phyloP scores from a whole-genome alignment of 1,140 invertebrate species.

The Carposina sasakii region DNA sequence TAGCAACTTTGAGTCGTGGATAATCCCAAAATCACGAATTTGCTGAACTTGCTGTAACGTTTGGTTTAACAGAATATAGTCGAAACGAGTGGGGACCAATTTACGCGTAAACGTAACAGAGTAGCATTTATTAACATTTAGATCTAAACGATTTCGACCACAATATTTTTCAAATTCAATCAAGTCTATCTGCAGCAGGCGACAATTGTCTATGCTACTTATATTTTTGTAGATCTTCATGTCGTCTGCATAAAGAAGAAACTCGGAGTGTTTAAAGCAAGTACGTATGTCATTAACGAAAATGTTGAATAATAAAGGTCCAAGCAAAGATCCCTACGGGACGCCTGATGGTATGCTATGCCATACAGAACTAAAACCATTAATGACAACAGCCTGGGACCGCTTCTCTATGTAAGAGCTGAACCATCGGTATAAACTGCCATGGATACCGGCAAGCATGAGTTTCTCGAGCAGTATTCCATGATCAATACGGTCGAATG shows the following conservation, averaged over 20 bases:
- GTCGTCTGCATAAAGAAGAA: neutral
- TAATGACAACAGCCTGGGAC: neutral
- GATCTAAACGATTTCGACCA: neutral
- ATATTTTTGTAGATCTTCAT: neutral
- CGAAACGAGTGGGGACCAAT: neutral
- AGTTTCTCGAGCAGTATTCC: neutral
- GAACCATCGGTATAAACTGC: neutral
- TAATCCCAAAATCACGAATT: neutral
- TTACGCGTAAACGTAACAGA: neutral
- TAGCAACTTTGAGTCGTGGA: neutral
- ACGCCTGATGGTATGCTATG: too few species aligned
- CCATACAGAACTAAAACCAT: too few species aligned
- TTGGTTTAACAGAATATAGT: neutral
- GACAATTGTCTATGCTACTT: neutral
- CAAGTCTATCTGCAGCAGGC: neutral
- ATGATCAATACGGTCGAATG: slow-evolving; percentile 8
- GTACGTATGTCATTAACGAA: too few species aligned
- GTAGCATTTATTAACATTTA: neutral
- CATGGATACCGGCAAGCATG: neutral
- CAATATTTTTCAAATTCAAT: neutral
- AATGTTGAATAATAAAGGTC: too few species aligned
- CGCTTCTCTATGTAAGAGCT: neutral
- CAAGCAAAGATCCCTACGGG: too few species aligned
- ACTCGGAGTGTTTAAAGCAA: too few species aligned
- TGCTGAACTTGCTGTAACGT: neutral